These are phyloP conservation scores for rat (Rattus norvegicus) DNA, from an alignment of 2,113 vertebrate genomes.

Conservation along the genomic window DNA sequence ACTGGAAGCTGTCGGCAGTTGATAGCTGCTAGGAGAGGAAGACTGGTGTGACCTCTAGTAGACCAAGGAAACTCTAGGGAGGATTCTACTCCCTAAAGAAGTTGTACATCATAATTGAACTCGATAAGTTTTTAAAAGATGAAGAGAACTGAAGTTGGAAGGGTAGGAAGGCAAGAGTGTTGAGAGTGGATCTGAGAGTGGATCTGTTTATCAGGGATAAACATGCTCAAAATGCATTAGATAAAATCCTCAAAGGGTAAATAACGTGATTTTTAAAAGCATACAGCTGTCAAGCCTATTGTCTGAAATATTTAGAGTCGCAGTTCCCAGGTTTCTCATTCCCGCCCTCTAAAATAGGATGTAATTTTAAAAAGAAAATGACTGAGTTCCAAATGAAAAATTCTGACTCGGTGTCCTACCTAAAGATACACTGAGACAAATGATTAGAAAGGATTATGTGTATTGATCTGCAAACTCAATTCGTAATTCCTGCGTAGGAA, in stretches of 20 bases:
- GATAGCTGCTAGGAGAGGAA: neutral
- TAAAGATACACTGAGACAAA: neutral
- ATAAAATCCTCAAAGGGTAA: neutral
- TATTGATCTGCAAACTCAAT: neutral
- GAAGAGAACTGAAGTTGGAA: neutral
- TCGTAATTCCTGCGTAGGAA: neutral
- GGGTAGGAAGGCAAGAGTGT: no score
- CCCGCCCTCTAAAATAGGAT: neutral
- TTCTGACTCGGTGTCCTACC: neutral
- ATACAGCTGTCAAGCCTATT: neutral
- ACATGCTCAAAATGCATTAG: neutral
- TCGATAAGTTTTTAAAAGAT: neutral
- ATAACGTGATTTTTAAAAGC: neutral
- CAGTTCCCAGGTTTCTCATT: neutral
- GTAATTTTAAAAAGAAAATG: conserved; percentile 1
- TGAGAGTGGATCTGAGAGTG: neutral
- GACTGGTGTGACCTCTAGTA: neutral
- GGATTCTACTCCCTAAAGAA: neutral
- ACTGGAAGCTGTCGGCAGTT: neutral
- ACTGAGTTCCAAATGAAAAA: neutral
- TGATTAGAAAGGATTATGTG: neutral
- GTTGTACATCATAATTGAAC: neutral
- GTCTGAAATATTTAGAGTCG: neutral
- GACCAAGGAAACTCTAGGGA: neutral
- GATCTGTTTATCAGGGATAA: no score